Percentiles rank a stretch among this genome's conserved stretches.
Evolutionary conservation across 2,797 vertebrate species (phyloP).

Genomic region (Myoxocephalus aenaeus): DNA sequence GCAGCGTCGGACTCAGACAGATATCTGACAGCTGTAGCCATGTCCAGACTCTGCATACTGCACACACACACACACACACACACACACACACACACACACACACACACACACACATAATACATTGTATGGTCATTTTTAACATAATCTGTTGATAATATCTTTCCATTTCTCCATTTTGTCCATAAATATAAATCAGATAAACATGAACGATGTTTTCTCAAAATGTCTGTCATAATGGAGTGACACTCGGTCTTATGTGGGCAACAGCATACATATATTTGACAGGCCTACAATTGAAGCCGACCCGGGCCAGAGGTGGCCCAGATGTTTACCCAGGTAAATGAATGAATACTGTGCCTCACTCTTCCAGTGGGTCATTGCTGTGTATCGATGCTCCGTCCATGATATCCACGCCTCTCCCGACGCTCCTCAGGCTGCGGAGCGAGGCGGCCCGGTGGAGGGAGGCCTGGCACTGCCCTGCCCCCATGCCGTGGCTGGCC

Average conservation of each 20-base stretch:
- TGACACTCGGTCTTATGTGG: background rate
- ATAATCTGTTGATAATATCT: background rate
- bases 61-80: conserved; percentile 33
- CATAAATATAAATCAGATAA: background rate
- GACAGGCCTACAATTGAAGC: background rate
- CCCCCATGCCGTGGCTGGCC: conserved; percentile 38
- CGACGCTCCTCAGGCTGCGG: conserved; percentile 88
- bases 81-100: conserved; percentile 20
- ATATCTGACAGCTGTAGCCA: conserved; percentile 91
- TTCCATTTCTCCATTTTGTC: background rate
- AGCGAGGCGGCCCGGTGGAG: conserved; percentile 86
- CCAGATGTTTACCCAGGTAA: background rate
- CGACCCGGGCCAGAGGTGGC: background rate
- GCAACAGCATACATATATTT: background rate
- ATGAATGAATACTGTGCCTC: conserved; percentile 59
- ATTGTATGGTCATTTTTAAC: background rate
- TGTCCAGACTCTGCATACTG: conserved; percentile 90
- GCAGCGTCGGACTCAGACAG: conserved; percentile 88
- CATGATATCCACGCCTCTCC: conserved; percentile 84
- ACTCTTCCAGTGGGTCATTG: conserved; percentile 86
- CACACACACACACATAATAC: conserved; percentile 25
- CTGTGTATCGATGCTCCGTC: conserved; percentile 83
- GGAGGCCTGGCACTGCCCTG: conserved; percentile 72
- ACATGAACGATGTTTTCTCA: background rate
- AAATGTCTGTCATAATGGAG: background rate